phyloP scores from a whole-genome alignment of 2,797 vertebrate genomes.

The Diplodus puntazzo region DNA sequence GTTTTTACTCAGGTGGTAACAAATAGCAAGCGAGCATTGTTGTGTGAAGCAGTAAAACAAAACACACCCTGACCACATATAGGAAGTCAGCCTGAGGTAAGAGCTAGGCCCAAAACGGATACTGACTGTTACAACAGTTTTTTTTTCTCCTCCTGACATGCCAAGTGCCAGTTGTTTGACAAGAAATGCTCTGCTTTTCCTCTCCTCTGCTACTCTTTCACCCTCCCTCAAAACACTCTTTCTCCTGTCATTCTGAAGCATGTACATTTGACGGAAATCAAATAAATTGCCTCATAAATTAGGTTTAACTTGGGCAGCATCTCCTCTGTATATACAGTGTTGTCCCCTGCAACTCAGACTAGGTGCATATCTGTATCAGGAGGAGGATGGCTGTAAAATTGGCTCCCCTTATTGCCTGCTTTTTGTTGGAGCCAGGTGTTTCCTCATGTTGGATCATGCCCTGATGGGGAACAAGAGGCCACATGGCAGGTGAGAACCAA shows the following conservation, averaged over 20 bases:
- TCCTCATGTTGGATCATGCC: conserved; percentile 81
- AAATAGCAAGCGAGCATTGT: conserved; percentile 57
- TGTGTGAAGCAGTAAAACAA: conserved; percentile 67
- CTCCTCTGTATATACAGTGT: conserved; percentile 48
- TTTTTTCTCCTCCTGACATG: conserved; percentile 64
- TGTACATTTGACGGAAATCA: conserved; percentile 58
- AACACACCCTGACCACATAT: conserved; percentile 76
- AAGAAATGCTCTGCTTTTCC: conserved; percentile 37
- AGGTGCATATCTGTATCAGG: conserved; percentile 45
- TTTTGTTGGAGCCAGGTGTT: conserved; percentile 78
- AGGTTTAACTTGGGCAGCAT: conserved; percentile 62
- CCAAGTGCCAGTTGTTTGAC: conserved; percentile 64
- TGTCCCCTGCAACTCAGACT: conserved; percentile 33
- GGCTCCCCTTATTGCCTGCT: conserved; percentile 58
- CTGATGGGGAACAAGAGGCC: conserved; percentile 73
- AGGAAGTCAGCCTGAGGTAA: conserved; percentile 81
- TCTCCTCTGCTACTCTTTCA: conserved; percentile 12
- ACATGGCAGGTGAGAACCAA: conserved; percentile 71
- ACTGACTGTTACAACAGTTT: conserved; percentile 73
- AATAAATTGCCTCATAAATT: conserved; percentile 43
- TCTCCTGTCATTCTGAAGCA: conserved; percentile 33
- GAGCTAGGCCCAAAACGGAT: conserved; percentile 70
- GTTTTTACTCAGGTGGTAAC: conserved; percentile 65
- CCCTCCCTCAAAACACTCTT: conserved; percentile 28
- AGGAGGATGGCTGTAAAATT: conserved; percentile 55